Evolutionary conservation across 2,113 vertebrate genomes (phyloP).

Genomic region (Oryzias javanicus): DNA sequence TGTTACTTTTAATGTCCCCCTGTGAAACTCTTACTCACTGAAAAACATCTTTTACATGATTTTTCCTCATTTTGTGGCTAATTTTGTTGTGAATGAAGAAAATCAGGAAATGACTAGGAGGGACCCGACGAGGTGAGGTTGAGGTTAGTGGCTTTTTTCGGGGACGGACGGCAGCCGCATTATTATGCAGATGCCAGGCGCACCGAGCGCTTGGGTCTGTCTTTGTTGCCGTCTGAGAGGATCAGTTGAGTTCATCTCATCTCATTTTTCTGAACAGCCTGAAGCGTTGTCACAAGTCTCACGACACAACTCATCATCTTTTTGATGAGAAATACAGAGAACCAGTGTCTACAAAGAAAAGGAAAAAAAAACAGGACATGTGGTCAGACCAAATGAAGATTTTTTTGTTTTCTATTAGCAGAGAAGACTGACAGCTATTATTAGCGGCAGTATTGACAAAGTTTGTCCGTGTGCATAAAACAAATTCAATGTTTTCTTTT

Average conservation of each 20-base stretch:
- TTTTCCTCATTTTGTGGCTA: neutral
- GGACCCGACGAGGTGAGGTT: constrained; percentile 14
- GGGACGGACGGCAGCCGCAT: constrained; percentile 13
- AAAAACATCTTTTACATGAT: neutral
- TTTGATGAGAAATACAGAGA: constrained; percentile 27
- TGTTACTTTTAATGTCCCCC: too few relatives aligned
- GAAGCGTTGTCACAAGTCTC: constrained; percentile 16
- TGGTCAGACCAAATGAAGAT: constrained; percentile 12
- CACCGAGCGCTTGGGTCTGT: constrained; percentile 25
- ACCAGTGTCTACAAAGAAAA: constrained; percentile 9
- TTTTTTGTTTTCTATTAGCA: too few relatives aligned
- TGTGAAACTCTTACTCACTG: too few relatives aligned
- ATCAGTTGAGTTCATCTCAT: constrained; percentile 36
- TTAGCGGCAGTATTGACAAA: neutral
- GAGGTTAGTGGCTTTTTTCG: constrained; percentile 15
- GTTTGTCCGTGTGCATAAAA: neutral
- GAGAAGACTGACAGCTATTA: neutral
- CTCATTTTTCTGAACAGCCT: constrained; percentile 22
- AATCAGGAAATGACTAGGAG: constrained; percentile 3
- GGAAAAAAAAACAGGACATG: neutral
- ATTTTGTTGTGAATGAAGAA: constrained; percentile 24
- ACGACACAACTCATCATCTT: constrained; percentile 10
- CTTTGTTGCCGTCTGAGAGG: constrained; percentile 16
- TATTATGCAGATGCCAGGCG: constrained; percentile 32
- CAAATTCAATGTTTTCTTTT: too few relatives aligned